Evolutionary conservation across 2,113 vertebrate genomes (phyloP), one percentile per base, ranked within the genome.

Genomic region (Catharus bicknelli): DNA sequence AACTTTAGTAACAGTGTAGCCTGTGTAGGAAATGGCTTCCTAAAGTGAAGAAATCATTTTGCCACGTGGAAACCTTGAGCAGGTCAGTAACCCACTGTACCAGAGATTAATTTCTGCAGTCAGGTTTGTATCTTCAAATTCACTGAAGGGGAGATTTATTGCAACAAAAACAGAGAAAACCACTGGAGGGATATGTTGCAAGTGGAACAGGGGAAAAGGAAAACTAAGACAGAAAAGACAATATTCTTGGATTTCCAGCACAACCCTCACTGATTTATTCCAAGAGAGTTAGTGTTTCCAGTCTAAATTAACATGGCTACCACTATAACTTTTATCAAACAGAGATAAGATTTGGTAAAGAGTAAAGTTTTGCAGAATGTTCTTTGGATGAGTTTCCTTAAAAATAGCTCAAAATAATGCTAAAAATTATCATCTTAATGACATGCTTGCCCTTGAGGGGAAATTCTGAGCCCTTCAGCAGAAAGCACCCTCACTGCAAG

Each of bases 111-210:
- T 70, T 92, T 88, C 45, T 87, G 67, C 40, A 92, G 87, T 74
- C 82, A 77, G 36, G 27, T 74, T 93, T 86, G 5, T 53, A 77
- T 57, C 72, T 81, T 77, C 75, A 88, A 2, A 86, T 83, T 92
- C 90, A 90, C 36, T 74, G 32, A 94, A 76, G 62, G 76, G 55
- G 55, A 76, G 78, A 88, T 67, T 74, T 82, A 92, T 30, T 91
- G 87, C 75, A 91, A 70, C 32, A 86, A 67, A 94, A 78, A 0
- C 73, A 59, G 75, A 86, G 50, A 91, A 95, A 91, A 77, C 15
- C 55, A 93, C 90, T 78, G 57, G 90, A 95, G 73, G 42, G 22
- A 86, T 70, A 45, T 50, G 43, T 7, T 74, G 23, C 51, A 94
- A 94, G 51, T 42, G 22, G 55, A 94, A 53, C n/a, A 58, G 61